Percentiles rank a stretch among this genome's conserved stretches.
Evolutionary conservation across 35 echinoderm and acorn worm species (phyloP).

Genomic region (Ophioderma brevispina): DNA sequence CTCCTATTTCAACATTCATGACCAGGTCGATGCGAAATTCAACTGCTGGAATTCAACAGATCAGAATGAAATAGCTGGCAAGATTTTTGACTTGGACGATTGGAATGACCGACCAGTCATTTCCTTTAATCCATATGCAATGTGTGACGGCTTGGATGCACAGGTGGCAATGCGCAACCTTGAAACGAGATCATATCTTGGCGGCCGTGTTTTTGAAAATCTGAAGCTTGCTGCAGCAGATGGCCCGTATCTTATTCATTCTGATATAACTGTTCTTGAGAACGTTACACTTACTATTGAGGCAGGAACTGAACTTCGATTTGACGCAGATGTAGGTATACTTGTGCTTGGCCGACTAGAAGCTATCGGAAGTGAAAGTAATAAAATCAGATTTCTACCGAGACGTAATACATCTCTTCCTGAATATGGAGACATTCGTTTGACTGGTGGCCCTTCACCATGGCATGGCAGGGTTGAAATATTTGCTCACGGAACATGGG

Average conservation of each 20-base stretch:
- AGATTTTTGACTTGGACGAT: not conserved
- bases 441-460: not conserved
- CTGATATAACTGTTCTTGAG: not conserved
- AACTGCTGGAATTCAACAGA: not conserved
- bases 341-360: not conserved
- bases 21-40: not conserved
- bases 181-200: not conserved
- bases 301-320: not conserved
- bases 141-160: not conserved
- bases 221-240: not conserved
- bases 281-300: not conserved
- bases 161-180: not conserved
- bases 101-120: not conserved
- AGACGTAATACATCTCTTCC: no score
- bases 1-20: not conserved
- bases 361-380: not conserved
- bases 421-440: not conserved
- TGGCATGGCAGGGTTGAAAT: not conserved
- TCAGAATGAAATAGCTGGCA: not conserved
- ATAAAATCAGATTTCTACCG: not conserved
- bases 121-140: not conserved
- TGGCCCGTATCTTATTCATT: not conserved
- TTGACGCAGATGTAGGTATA: not conserved
- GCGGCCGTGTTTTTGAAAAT: not conserved
- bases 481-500: not conserved